Percentiles rank a stretch among this genome's conserved stretches.
phyloP scores from a whole-genome alignment of 2,113 vertebrate species.

The Alouatta palliata region DNA sequence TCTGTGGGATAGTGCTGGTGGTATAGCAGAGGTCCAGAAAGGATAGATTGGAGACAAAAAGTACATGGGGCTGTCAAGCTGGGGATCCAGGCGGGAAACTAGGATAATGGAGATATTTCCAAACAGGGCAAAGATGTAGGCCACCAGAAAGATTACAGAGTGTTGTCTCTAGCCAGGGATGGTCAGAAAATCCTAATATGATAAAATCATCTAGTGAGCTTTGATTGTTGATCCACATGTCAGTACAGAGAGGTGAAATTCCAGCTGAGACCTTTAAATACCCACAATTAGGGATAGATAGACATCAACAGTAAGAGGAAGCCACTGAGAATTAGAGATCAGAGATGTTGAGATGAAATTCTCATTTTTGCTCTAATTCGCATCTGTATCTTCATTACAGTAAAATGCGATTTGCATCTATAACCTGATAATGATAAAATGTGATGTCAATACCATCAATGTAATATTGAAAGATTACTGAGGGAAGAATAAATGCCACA shows the following conservation, averaged over 20 bases:
- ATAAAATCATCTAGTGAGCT: conserved; percentile 59
- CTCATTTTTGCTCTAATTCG: not conserved
- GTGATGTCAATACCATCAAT: not conserved
- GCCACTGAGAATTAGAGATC: not conserved
- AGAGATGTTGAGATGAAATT: not conserved
- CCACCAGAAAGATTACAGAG: conserved; percentile 55
- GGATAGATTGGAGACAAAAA: conserved; percentile 77
- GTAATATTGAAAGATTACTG: not conserved
- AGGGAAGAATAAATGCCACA: not conserved
- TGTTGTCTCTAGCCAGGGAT: conserved; percentile 57
- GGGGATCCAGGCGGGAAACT: conserved; percentile 59
- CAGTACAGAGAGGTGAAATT: not conserved
- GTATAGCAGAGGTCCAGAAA: conserved; percentile 73
- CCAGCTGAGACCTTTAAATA: not conserved
- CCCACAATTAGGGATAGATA: not conserved
- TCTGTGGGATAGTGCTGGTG: conserved; percentile 72
- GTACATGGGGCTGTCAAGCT: conserved; percentile 69
- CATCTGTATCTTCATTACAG: not conserved
- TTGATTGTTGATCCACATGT: conserved; percentile 49
- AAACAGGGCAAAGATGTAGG: conserved; percentile 61
- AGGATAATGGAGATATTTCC: conserved; percentile 65
- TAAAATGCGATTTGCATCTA: not conserved
- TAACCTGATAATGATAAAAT: not conserved
- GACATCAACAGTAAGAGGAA: not conserved
- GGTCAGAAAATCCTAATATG: conserved; percentile 67